Evolutionary conservation across 1,140 invertebrate species (phyloP).

Genomic region (Steinernema khuongi): DNA sequence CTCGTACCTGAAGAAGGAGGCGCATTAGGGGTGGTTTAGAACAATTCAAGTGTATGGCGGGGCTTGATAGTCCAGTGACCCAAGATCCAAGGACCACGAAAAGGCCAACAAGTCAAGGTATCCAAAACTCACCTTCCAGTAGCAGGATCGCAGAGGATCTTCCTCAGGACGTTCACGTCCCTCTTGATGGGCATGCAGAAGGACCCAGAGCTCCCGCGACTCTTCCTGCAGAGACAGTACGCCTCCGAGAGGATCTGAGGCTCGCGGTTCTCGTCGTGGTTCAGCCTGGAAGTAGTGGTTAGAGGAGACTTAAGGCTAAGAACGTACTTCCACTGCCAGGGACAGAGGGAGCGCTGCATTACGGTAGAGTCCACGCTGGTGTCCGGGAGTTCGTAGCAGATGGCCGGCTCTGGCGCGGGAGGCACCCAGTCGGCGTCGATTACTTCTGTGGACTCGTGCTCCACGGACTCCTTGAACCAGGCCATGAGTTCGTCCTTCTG

Average conservation of each 20-base stretch:
- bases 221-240: conserved; percentile 29
- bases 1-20: conserved; percentile 26
- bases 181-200: conserved; percentile 32
- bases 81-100: no score
- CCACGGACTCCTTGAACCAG: conserved; percentile 17
- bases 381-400: background rate
- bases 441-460: background rate
- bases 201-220: conserved; percentile 22
- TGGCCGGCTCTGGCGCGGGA: background rate
- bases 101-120: no score
- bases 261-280: conserved; percentile 29
- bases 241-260: conserved; percentile 31
- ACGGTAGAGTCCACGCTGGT: background rate
- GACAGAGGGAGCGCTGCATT: conserved; percentile 26
- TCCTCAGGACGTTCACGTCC: conserved; percentile 21
- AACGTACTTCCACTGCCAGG: conserved; percentile 32
- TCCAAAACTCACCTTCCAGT: conserved; percentile 24
- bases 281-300: conserved; percentile 19
- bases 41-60: no score
- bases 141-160: conserved; percentile 22
- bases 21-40: background rate
- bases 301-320: background rate
- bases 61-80: no score
- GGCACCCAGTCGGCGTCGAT: conserved; percentile 18
- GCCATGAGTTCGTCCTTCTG: conserved; percentile 4